Evolutionary conservation across 1,140 invertebrate species (phyloP), one percentile per base, ranked within the genome.

Genomic region (Drosophila arawakana): DNA sequence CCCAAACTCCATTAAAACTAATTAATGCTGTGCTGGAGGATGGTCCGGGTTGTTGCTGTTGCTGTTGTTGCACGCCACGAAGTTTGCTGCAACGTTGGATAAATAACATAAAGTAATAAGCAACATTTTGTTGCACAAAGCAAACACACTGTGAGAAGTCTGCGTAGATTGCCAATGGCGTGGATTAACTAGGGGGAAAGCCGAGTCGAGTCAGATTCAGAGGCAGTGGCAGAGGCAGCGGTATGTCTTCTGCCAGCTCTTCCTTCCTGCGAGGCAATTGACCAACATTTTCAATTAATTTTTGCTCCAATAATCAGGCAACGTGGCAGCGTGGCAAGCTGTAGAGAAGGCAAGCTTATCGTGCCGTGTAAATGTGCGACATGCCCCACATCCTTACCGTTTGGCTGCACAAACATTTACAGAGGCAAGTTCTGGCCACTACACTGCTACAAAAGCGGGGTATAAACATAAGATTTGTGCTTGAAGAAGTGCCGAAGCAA

Each of bases 261-360:
- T 69, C 55, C 69, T 67, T 69, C 55, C 69, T 67, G 78, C 66
- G 62, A 77, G 88, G 82, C 80, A 90, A 90, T 90, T 90, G 86
- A 90, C 86, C 86, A 90, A 90, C 86, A 90, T 90, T 90, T 90
- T 90, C 86, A 91, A 90, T 90, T 91, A 90, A 91, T 91, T 88
- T 79, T 91, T 90, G 86, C 86, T 86, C 88, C 86, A 90, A 91
- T 90, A 90, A 90, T 79, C 85, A 88, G 81, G 66, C 86, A 72
- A 57, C 79, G 62, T 78, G 60, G 13, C 13, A 30, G 70, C 78
- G 71, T 70, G 70, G 75, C 74, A 30, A 41, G 47, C 11, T 13
- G 10, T 25, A n/a, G 62, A 10, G 13, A 7, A n/a, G 65, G 50
- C 18, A 65, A 61, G 67, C 34, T 54, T 74, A 58, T 57, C 52